phyloP scores from a whole-genome alignment of 2,113 vertebrate species.

The Podiceps cristatus region DNA sequence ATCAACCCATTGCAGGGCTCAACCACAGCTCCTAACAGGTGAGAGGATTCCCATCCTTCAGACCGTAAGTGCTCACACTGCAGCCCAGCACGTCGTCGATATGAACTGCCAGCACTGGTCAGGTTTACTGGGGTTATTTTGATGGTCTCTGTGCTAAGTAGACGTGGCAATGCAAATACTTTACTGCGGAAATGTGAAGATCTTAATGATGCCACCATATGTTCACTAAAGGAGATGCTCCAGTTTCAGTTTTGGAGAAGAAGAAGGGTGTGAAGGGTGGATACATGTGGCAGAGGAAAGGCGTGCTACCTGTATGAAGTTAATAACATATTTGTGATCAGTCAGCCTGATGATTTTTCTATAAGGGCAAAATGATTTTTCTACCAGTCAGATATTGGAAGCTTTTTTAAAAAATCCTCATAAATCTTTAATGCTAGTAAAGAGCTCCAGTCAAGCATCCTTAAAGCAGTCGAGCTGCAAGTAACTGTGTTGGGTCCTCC shows the following conservation, averaged over 20 bases:
- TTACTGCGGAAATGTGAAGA: neutral
- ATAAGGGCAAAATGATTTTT: neutral
- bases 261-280: neutral
- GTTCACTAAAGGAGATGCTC: neutral
- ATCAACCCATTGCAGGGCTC: neutral
- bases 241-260: neutral
- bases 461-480: neutral
- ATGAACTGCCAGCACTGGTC: neutral
- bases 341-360: neutral
- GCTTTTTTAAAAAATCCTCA: neutral
- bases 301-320: neutral
- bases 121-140: neutral
- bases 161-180: neutral
- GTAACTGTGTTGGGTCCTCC: neutral
- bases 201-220: neutral
- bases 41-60: neutral
- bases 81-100: neutral
- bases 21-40: neutral
- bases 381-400: neutral
- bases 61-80: neutral
- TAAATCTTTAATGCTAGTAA: slow-evolving; percentile 8
- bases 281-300: neutral
- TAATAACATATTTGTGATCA: neutral
- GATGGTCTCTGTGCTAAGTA: neutral
- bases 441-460: neutral